Evolutionary conservation across 2,113 vertebrate species (phyloP).

Genomic region (Limnothrissa miodon): DNA sequence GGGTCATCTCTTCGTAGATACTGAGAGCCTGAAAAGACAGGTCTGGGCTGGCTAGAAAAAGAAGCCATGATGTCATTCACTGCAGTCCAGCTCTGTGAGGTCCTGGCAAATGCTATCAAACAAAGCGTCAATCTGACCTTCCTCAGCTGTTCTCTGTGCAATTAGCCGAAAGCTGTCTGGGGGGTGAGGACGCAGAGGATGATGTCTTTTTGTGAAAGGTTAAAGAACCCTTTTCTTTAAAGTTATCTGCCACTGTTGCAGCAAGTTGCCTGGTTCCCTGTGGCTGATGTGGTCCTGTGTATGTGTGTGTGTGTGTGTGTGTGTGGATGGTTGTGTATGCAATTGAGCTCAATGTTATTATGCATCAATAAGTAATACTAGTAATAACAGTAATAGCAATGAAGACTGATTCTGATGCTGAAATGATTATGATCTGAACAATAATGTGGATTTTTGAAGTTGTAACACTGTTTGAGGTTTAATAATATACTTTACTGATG

Average conservation of each 20-base stretch:
- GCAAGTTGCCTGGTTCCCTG: neutral
- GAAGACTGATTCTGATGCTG: constrained; percentile 28
- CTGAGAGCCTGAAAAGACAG: neutral
- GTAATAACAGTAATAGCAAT: constrained; percentile 38
- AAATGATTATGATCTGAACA: constrained; percentile 35
- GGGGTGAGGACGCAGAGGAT: neutral
- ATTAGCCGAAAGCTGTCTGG: neutral
- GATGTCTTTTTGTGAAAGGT: neutral
- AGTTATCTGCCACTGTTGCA: neutral
- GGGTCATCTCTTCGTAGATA: neutral
- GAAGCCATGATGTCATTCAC: neutral
- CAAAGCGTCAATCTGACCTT: neutral
- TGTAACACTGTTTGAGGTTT: constrained; percentile 53
- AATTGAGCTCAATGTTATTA: constrained; percentile 39
- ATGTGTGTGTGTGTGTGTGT: constrained; percentile 13
- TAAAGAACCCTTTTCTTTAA: neutral
- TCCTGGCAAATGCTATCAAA: neutral
- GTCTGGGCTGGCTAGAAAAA: neutral
- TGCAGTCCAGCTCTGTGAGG: neutral
- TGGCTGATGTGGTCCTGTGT: neutral
- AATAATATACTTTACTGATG: constrained; percentile 54
- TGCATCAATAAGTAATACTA: constrained; percentile 33
- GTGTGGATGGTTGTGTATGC: neutral
- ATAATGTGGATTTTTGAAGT: constrained; percentile 47
- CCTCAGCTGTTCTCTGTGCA: neutral